A percentile compares a stretch with the other conserved stretches of the same genome.
Evolutionary conservation across 2,113 vertebrate genomes (phyloP).

Genomic region (Rhinoderma darwinii): DNA sequence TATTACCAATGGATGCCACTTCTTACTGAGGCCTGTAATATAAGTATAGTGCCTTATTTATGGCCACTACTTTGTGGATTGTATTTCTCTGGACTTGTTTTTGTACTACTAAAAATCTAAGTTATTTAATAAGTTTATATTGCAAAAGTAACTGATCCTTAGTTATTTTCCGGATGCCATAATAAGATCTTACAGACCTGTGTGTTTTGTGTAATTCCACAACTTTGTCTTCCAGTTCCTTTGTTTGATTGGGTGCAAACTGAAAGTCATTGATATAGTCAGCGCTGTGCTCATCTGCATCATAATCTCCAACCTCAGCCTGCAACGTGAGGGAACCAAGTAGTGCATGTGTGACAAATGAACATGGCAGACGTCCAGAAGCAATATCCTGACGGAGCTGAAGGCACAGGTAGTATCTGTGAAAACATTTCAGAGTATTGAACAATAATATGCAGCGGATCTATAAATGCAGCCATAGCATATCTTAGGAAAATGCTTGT

Average conservation of each 20-base stretch:
- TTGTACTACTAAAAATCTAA: too few species aligned
- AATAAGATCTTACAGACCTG: conserved; percentile 74
- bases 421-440: conserved; percentile 12
- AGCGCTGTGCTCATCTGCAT: conserved; percentile 80
- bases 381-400: conserved; percentile 85
- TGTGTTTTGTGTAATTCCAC: conserved; percentile 92
- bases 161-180: too few species aligned
- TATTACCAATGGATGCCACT: too few species aligned
- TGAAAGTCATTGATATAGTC: conserved; percentile 85
- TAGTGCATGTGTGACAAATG: conserved; percentile 85
- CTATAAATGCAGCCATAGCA: neutral
- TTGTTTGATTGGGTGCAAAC: conserved; percentile 89
- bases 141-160: too few species aligned
- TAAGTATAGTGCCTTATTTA: too few species aligned
- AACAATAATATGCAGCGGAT: neutral
- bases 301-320: conserved; percentile 92
- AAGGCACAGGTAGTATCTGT: conserved; percentile 87
- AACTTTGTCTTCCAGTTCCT: conserved; percentile 97
- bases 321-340: conserved; percentile 84
- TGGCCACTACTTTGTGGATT: too few species aligned
- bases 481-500: neutral
- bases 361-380: conserved; percentile 83
- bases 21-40: too few species aligned
- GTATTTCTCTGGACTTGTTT: too few species aligned
- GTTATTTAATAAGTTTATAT: too few species aligned